Base-by-base conservation (phyloP, 1,140 invertebrate species). In the Ceratosolen solmsi region DNA sequence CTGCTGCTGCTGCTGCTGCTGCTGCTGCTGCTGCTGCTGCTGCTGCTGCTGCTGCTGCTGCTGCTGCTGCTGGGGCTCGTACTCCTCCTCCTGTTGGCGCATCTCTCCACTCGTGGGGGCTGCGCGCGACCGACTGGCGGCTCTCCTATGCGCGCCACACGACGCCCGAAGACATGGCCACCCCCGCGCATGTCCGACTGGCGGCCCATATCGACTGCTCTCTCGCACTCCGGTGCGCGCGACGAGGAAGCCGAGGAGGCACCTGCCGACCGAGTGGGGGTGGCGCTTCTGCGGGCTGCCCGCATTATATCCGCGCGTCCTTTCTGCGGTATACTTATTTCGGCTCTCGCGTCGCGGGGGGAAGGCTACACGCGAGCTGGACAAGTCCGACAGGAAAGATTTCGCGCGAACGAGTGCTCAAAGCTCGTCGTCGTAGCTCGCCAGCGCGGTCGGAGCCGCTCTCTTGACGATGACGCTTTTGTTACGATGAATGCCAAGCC, bases 111-210 rank as follows among this genome's bases (percentile, higher is more conserved):
- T 49, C 76, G 82, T 63, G 38, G 27, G 68, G 81, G 74, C 80
- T 56, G 81, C 81, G 75, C 81, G 74, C 81, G 68, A 72, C 75
- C 68, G 81, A 78, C 81, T 78, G 68, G n/a, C 80, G 25, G 72
- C 56, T 75, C 41, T 33, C 41, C 77, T 25, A 36, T 38, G 58
- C 41, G 73, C 49, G 63, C 7, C 58, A 49, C 46, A 38, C 65
- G 20, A n/a, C 54, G 68, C 78, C 27, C 68, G 51, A 33, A 11
- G 0, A 30, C 17, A 11, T 25, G 38, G 1, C 15, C 60, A 58
- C 72, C 38, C 49, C 46, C 72, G 78, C 78, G 78, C 70, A 46
- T 65, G 41, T 65, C 51, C 46, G 56, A 60, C 65, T 17, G 41
- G 33, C 38, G 49, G 25, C 68, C 54, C 70, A 80, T 73, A 80